Evolutionary conservation across 1,140 invertebrate species (phyloP).

Genomic region (Asobara japonica): DNA sequence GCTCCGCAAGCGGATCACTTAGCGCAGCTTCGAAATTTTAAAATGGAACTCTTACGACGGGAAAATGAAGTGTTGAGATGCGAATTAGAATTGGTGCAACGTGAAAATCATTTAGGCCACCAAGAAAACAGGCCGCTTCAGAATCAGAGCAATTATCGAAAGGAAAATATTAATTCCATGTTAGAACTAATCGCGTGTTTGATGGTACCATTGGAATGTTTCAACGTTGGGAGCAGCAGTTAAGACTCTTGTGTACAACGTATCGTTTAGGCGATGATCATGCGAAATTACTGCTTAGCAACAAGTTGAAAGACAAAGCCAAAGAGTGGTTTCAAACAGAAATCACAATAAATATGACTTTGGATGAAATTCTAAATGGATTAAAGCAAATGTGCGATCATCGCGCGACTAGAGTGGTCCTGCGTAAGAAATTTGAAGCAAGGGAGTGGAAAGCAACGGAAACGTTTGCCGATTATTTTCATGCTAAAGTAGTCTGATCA

Average conservation of each 20-base stretch:
- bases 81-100: not conserved
- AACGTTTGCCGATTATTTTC: slow-evolving; percentile 31
- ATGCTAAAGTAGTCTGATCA: slow-evolving; percentile 24
- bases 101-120: not conserved
- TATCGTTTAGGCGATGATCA: slow-evolving; percentile 11
- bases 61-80: not conserved
- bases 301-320: slow-evolving; percentile 27
- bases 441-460: slow-evolving; percentile 23
- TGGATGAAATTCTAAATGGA: slow-evolving; percentile 25
- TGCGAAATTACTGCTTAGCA: slow-evolving; percentile 24
- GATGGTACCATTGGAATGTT: not conserved
- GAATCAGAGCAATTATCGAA: not conserved
- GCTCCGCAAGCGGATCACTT: not conserved
- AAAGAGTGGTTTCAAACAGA: slow-evolving; percentile 33
- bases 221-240: not conserved
- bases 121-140: not conserved
- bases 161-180: not conserved
- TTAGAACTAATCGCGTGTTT: not conserved
- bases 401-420: slow-evolving; percentile 9
- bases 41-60: not conserved
- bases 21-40: not conserved
- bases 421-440: slow-evolving; percentile 26
- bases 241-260: not conserved
- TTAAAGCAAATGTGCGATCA: slow-evolving; percentile 30
- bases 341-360: slow-evolving; percentile 8